phyloP scores from a whole-genome alignment of 1,140 invertebrate species.

The Drosophila navojoa region DNA sequence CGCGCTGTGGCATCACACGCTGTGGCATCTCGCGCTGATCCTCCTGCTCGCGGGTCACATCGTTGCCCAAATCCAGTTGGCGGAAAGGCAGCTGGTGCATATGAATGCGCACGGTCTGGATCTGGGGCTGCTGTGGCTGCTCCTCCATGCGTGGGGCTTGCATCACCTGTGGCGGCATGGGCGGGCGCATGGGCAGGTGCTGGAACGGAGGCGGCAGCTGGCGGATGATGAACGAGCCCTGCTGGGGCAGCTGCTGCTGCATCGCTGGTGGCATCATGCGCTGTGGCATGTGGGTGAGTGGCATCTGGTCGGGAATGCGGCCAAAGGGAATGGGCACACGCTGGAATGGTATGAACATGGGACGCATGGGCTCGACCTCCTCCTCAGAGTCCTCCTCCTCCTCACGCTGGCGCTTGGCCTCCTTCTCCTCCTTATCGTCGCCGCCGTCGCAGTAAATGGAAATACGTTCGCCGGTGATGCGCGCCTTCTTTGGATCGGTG shows the following conservation, averaged over 20 bases:
- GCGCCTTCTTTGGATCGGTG: slow-evolving; percentile 89
- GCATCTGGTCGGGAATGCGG: slow-evolving; percentile 79
- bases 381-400: slow-evolving; percentile 75
- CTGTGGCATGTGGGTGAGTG: slow-evolving; percentile 83
- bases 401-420: slow-evolving; percentile 66
- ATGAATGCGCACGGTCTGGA: slow-evolving; percentile 81
- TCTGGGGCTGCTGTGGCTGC: slow-evolving; percentile 65
- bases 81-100: slow-evolving; percentile 83
- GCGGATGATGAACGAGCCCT: slow-evolving; percentile 69
- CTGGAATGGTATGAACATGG: slow-evolving; percentile 83
- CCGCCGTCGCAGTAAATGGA: slow-evolving; percentile 94
- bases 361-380: slow-evolving; percentile 73
- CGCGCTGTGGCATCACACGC: slow-evolving; percentile 50
- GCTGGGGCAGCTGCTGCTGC: slow-evolving; percentile 71
- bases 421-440: slow-evolving; percentile 69
- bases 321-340: slow-evolving; percentile 82
- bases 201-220: slow-evolving; percentile 80
- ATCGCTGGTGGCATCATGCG: slow-evolving; percentile 79
- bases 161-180: slow-evolving; percentile 83
- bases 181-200: slow-evolving; percentile 82
- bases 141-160: slow-evolving; percentile 83
- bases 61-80: slow-evolving; percentile 75
- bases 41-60: slow-evolving; percentile 65
- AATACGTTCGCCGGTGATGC: slow-evolving; percentile 92
- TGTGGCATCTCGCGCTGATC: slow-evolving; percentile 61